phyloP scores from a whole-genome alignment of 2,797 vertebrate species.

The Taenioides sp. region DNA sequence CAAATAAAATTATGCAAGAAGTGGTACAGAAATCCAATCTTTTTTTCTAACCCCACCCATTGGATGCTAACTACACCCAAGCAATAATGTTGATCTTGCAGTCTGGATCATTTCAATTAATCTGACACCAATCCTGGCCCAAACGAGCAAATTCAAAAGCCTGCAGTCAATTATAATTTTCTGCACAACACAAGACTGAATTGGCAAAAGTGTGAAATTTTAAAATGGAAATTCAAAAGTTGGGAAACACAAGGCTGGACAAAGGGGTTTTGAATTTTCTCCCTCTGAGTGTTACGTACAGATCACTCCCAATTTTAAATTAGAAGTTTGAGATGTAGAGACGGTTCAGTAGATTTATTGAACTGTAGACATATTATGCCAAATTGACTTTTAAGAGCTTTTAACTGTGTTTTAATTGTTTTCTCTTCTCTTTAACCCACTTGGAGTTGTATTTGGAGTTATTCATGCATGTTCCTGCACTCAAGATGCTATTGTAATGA shows the following conservation, averaged over 20 bases:
- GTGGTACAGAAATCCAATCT: background rate
- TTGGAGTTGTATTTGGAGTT: too few species aligned
- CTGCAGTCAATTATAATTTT: background rate
- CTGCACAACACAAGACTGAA: background rate
- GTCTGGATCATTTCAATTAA: constrained; percentile 8
- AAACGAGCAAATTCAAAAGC: background rate
- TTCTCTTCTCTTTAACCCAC: too few species aligned
- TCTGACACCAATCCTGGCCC: background rate
- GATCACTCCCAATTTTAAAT: background rate
- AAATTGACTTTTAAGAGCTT: too few species aligned
- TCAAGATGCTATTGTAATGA: too few species aligned
- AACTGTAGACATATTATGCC: background rate
- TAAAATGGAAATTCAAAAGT: constrained; percentile 4
- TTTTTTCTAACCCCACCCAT: constrained; percentile 6
- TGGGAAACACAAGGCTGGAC: background rate
- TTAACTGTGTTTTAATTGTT: too few species aligned
- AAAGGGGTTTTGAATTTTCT: background rate
- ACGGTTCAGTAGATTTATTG: background rate
- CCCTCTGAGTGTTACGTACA: background rate
- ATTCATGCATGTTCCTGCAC: too few species aligned
- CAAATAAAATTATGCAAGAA: background rate
- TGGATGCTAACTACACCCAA: background rate
- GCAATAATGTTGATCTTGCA: background rate
- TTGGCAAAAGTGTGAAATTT: constrained; percentile 2
- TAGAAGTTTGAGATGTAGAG: background rate